These are phyloP conservation scores for Cosmorhoe ocellata DNA, from an alignment of 2,888 invertebrate genomes.

Conservation along the genomic window DNA sequence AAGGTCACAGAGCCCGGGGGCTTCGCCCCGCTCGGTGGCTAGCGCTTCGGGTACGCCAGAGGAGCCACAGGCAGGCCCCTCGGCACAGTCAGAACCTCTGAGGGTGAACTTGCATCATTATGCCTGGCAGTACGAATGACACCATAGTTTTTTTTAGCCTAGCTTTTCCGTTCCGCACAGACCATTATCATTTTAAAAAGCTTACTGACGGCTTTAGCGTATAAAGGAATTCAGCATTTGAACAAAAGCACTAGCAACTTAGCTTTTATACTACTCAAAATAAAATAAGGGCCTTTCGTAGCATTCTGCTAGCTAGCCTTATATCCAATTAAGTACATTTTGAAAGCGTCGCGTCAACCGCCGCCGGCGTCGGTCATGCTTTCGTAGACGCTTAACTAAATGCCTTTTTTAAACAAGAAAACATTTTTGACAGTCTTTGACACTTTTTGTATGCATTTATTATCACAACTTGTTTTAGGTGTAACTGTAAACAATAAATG, in stretches of 20 bases:
- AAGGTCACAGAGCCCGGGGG: slow-evolving; percentile 50
- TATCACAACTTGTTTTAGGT: too few species aligned
- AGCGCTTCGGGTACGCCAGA: slow-evolving; percentile 44
- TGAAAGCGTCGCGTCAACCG: too few species aligned
- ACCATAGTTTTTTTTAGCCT: slow-evolving; percentile 75
- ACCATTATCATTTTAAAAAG: slow-evolving; percentile 52
- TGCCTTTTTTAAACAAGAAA: too few species aligned
- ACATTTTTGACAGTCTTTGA: too few species aligned
- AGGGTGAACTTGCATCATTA: slow-evolving; percentile 78
- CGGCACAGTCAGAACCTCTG: slow-evolving; percentile 62
- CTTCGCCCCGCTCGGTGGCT: slow-evolving; percentile 46
- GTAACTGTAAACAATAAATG: too few species aligned
- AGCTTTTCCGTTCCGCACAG: slow-evolving; percentile 67
- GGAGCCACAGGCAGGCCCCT: slow-evolving; percentile 66
- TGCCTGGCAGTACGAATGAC: slow-evolving; percentile 82
- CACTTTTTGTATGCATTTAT: too few species aligned
- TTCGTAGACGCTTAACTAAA: too few species aligned
- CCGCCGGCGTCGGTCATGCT: too few species aligned
- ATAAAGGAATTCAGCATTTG: slow-evolving; percentile 81
- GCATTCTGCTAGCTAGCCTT: too few species aligned
- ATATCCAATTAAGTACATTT: too few species aligned
- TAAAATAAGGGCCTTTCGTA: too few species aligned
- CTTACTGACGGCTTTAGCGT: slow-evolving; percentile 51
- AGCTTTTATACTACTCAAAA: neutral
- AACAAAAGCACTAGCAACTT: slow-evolving; percentile 15